These are phyloP conservation scores for Trididemnum miniatum DNA, from an alignment of 23 tunicate species.

Conservation along the genomic window DNA sequence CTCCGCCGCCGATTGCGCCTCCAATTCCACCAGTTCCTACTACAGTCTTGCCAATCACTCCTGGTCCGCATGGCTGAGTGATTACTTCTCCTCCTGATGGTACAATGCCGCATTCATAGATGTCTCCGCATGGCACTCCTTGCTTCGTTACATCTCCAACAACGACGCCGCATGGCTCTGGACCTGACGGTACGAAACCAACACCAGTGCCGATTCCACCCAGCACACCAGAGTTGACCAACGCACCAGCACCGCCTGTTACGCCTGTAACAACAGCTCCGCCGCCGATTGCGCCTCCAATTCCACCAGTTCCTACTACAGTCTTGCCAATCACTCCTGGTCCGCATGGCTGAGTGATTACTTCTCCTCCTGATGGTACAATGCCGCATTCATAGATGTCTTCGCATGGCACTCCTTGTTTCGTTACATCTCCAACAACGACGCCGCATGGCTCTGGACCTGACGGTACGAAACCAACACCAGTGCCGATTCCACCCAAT, in stretches of 20 bases:
- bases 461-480: background rate
- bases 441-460: slow-evolving; percentile 1
- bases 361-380: background rate
- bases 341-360: background rate
- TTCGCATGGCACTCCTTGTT: background rate
- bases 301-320: background rate
- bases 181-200: background rate
- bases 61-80: background rate
- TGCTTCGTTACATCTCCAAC: background rate
- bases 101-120: background rate
- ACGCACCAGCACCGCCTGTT: background rate
- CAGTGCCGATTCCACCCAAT: background rate
- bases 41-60: background rate
- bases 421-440: background rate
- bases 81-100: background rate
- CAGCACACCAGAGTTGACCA: background rate
- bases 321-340: slow-evolving; percentile 1
- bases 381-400: background rate
- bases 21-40: background rate
- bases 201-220: background rate
- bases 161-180: background rate
- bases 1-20: background rate
- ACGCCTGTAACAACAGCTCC: background rate
- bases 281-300: background rate
- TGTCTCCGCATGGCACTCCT: background rate